Conservation (phyloP, 2,888 invertebrate species). For the Ophioninae sp. region DNA sequence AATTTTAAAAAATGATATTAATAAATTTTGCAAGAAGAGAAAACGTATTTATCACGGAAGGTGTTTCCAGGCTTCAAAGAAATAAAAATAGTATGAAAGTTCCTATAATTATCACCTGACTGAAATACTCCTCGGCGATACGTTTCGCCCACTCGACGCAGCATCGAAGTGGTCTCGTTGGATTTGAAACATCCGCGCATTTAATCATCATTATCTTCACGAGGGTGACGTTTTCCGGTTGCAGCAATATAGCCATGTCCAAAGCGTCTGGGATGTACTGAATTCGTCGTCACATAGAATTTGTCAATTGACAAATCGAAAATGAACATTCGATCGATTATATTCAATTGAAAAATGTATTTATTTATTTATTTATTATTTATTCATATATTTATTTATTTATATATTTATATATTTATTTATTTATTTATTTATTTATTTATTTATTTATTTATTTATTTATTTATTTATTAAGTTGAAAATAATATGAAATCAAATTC, state of each 20-base stretch:
- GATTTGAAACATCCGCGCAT: constrained; percentile 99
- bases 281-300: constrained; percentile 36
- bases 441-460: not conserved
- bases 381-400: too few relatives aligned
- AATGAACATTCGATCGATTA: not conserved
- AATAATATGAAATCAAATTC: too few relatives aligned
- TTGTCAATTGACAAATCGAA: constrained; percentile 3
- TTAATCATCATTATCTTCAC: constrained; percentile 98
- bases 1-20: not conserved
- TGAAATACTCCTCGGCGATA: constrained; percentile 98
- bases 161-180: constrained; percentile 91
- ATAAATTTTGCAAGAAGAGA: not conserved
- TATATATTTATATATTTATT: not conserved
- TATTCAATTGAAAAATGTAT: not conserved
- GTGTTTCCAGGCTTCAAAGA: constrained; percentile 2
- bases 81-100: constrained; percentile 26
- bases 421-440: not conserved
- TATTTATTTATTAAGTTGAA: not conserved
- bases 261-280: constrained; percentile 72
- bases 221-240: constrained; percentile 91
- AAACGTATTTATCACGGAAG: constrained; percentile 18
- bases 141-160: constrained; percentile 97
- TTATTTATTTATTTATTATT: too few relatives aligned
- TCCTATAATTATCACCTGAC: constrained; percentile 83
- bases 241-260: constrained; percentile 80